A percentile compares a stretch with the other conserved stretches of the same genome.
phyloP scores from a whole-genome alignment of 2,888 invertebrate species.

The Napeogenes sylphis region DNA sequence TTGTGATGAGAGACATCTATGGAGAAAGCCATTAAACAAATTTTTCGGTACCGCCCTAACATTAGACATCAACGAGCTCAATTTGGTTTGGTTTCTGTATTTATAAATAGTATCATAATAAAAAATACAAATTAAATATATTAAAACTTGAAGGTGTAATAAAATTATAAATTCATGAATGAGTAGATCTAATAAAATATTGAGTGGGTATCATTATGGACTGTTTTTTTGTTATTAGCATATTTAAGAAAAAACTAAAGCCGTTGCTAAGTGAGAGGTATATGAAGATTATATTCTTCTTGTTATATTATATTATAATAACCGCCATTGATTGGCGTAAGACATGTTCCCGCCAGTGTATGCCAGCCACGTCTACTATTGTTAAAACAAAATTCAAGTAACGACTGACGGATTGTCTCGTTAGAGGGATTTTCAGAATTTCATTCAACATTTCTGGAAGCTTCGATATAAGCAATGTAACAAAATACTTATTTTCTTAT shows the following conservation, averaged over 20 bases:
- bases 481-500: neutral
- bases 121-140: too few relatives aligned
- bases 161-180: too few relatives aligned
- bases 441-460: neutral
- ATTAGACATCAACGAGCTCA: slow-evolving; percentile 4
- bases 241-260: too few relatives aligned
- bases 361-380: slow-evolving; percentile 60
- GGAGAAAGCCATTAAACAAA: neutral
- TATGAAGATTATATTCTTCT: neutral
- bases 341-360: slow-evolving; percentile 29
- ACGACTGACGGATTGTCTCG: slow-evolving; percentile 43
- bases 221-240: too few relatives aligned
- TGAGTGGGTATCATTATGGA: too few relatives aligned
- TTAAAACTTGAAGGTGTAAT: too few relatives aligned
- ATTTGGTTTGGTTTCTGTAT: neutral
- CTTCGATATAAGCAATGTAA: neutral
- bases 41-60: neutral
- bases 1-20: slow-evolving; percentile 2
- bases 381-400: slow-evolving; percentile 51
- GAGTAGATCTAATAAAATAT: too few relatives aligned
- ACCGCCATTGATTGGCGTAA: slow-evolving; percentile 36
- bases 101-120: too few relatives aligned
- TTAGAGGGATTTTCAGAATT: slow-evolving; percentile 36
- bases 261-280: too few relatives aligned
- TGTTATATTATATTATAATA: slow-evolving; percentile 3